Evolutionary conservation across 2,888 invertebrate species (phyloP), one percentile per base, ranked within the genome.

Genomic region (Diarsia dahlii): DNA sequence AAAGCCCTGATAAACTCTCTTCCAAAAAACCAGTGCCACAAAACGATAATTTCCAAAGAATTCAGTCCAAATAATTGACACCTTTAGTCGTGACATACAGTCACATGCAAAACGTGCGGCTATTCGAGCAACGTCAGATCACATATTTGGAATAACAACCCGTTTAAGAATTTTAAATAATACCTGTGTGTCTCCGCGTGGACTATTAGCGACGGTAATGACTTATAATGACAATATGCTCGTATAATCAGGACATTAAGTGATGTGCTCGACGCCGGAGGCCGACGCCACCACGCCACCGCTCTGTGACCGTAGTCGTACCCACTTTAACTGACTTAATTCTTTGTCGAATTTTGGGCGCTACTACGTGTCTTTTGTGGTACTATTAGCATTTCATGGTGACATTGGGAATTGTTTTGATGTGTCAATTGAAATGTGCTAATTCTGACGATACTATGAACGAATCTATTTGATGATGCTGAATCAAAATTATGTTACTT

Each of bases 201-300:
- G 91, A 93, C 93, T 93, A 94, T 95, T 95, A 95, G 94, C 91
- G 90, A 75, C 90, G 88, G 92, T 96, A 95, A 96, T 96, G 94
- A 91, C 85, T 89, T 91, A 90, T 95, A 96, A 96, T 95, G 94
- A 95, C 93, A 94, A 94, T 94, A 93, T 91, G 71, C 46, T 84
- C 77, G 84, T 84, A 92, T 94, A 95, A 94, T 94, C 92, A 92
- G 89, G 87, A 90, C 91, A 93, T 94, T 94, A 93, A 91, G 92
- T 89, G 89, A 88, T 87, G 83, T 81, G 80, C 87, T 83, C 84
- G 84, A 76, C 82, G 88, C 87, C 89, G 79, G 70, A 76, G 78
- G 86, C 82, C 63, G 81, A 80, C 80, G 84, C 74, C 81, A 89
- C 87, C 85, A 80, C 74, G 78, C 77, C 82, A 88, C 87, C 83